Percentiles rank a stretch among this genome's conserved stretches.
phyloP scores from a whole-genome alignment of 1,140 invertebrate genomes.

The Drosophila athabasca region DNA sequence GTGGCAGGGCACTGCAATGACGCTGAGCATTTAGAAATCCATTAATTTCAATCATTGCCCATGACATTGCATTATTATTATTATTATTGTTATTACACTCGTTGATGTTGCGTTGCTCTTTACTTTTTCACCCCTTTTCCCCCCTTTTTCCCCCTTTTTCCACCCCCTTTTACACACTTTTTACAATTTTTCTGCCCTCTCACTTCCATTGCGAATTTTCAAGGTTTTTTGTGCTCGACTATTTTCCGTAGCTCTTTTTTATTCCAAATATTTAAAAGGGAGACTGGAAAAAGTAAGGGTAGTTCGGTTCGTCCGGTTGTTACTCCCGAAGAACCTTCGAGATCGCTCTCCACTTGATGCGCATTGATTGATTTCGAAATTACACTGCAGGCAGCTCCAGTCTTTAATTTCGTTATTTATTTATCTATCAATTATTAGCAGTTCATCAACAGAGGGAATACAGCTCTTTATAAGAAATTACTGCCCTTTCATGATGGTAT shows the following conservation, averaged over 20 bases:
- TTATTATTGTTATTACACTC: slow-evolving; percentile 55
- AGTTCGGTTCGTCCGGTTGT: not conserved
- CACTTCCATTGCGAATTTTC: slow-evolving; percentile 17
- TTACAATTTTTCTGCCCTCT: no score
- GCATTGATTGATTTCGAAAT: no score
- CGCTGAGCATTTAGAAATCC: slow-evolving; percentile 71
- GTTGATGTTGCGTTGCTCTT: slow-evolving; percentile 43
- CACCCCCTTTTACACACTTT: no score
- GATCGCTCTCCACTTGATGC: not conserved
- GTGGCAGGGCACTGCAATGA: slow-evolving; percentile 39
- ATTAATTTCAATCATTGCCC: slow-evolving; percentile 79
- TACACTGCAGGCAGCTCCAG: no score
- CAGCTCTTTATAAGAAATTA: no score
- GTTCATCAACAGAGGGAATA: no score
- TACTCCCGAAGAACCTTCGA: not conserved
- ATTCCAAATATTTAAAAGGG: slow-evolving; percentile 20
- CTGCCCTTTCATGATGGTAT: no score
- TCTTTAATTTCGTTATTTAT: no score
- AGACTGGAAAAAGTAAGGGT: no score
- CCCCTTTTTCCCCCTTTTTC: no score
- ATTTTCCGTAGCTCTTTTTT: slow-evolving; percentile 7
- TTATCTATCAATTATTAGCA: no score
- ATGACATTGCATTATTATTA: slow-evolving; percentile 70
- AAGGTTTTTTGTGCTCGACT: slow-evolving; percentile 41
- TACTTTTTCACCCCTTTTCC: no score